Evolutionary conservation across 2,888 invertebrate genomes (phyloP), one percentile per base, ranked within the genome.

Genomic region (Dryadula phaetusa): DNA sequence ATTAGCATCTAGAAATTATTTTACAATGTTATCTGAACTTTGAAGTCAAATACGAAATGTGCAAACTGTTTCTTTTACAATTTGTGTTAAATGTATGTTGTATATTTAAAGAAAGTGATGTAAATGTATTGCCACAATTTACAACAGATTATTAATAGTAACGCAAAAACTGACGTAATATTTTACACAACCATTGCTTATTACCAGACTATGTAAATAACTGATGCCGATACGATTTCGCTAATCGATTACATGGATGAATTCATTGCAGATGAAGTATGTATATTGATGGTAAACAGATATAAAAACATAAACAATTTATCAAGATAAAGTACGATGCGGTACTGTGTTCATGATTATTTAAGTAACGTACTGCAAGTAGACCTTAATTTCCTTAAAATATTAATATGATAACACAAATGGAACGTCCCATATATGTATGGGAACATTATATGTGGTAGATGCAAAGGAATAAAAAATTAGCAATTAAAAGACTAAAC

Each of bases 81-180:
- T 56, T 56, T 40, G n/a, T 40, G n/a, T 32, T 14, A 60, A 60
- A 46, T 44, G 25, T 42, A 14, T 18, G 60, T 46, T 60, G 25
- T 60, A 60, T 44, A 44, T 60, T 44, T 44, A 32, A 42, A 60
- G 42, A 28, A 28, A 42, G 14, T 46, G 16, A 18, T 42, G 42
- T 25, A 44, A 42, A 58, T 16, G 42, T 60, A 18, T 60, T 44
- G 16, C 18, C 28, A 12, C 28, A 44, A 28, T 60, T 60, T 28
- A 44, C 28, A 42, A 42, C 16, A 60, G 22, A 40, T 25, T 46
- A 46, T 28, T 60, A 46, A 28, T 20, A 60, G 60, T 32, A 28
- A 60, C 44, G 60, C 28, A 60, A 60, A 60, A 60, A 60, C 32
- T 60, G 60, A 46, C 60, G 60, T 60, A 60, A 46, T 28, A 18